Base-by-base conservation (phyloP, 2,113 vertebrate species). In the Antechinus stuartii region DNA sequence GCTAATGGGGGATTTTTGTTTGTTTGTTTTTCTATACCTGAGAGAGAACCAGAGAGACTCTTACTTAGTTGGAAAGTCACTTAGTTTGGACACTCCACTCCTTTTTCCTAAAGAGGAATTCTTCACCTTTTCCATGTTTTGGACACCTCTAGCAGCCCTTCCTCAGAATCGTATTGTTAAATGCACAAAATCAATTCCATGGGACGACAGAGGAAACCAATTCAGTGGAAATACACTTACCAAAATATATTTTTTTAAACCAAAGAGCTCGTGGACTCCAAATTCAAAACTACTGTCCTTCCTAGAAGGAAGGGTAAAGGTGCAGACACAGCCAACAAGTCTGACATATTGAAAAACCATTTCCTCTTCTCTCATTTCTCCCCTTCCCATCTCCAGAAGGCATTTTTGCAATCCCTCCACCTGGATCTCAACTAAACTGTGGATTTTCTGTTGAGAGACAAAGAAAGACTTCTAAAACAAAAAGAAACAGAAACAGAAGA, bases 341-440 rank as follows among this genome's bases (percentile, higher is more conserved):
- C 8, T 53, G 24, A 91, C 25, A 76, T 26, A 89, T 92, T 30
- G 8, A 92, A 57, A 91, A 89, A 30, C 61, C 76, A 1, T 27
- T 42, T 23, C 57, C 46, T 91, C 26, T 7, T 94, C 49, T n/a
- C 61, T 10, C 8, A 22, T 46, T 93, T 92, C 92, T 94, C 50
- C 27, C 24, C 92, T 35, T 90, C 91, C 19, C 27, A 90, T 91
- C 95, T n/a, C 90, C 27, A 95, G 76, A 76, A 91, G 91, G 91
- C 89, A 95, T 92, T 92, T 92, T 30, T 76, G 35, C 61, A 90
- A 91, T 25, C 91, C 91, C 6, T 68, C 57, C n/a, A 68, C 53
- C 35, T 93, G 91, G 84, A 27, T 68, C 25, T 47, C 91, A 93
- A 91, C 94, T 92, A 93, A 94, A 93, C 90, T 93, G 89, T 89